phyloP scores from a whole-genome alignment of 2,113 vertebrate genomes.

The Pseudorasbora parva region DNA sequence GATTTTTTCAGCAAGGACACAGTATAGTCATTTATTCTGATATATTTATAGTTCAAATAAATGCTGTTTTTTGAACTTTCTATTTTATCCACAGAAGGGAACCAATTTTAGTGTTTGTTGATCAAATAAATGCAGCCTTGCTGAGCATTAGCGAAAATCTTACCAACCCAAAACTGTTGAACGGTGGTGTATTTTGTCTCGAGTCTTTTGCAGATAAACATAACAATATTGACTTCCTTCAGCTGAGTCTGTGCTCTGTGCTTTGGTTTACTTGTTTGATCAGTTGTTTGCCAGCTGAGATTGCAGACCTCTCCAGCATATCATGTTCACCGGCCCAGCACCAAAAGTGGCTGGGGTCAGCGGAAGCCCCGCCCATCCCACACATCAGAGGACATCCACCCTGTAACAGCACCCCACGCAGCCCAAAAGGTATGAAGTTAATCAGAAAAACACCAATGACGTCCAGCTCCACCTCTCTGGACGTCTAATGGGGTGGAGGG shows the following conservation, averaged over 20 bases:
- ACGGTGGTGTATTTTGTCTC: neutral
- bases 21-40: too few species aligned
- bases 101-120: neutral
- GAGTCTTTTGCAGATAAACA: neutral
- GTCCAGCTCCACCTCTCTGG: too few species aligned
- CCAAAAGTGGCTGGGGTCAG: slow-evolving; percentile 36
- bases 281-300: slow-evolving; percentile 44
- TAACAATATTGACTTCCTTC: neutral
- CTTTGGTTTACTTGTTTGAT: neutral
- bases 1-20: too few species aligned
- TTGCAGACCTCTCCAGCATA: slow-evolving; percentile 69
- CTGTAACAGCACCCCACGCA: slow-evolving; percentile 65
- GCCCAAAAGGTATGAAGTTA: neutral
- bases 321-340: slow-evolving; percentile 56
- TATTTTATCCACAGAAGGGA: too few species aligned
- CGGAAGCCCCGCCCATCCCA: neutral
- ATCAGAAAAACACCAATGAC: neutral
- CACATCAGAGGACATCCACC: slow-evolving; percentile 37
- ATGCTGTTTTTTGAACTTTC: too few species aligned
- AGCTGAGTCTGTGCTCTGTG: neutral
- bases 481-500: too few species aligned
- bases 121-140: neutral
- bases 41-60: too few species aligned
- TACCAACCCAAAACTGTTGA: neutral
- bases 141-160: neutral